Percentiles rank a stretch among this genome's conserved stretches.
Conservation (phyloP, 2,113 vertebrate species). For the Oreochromis tanganicae region DNA sequence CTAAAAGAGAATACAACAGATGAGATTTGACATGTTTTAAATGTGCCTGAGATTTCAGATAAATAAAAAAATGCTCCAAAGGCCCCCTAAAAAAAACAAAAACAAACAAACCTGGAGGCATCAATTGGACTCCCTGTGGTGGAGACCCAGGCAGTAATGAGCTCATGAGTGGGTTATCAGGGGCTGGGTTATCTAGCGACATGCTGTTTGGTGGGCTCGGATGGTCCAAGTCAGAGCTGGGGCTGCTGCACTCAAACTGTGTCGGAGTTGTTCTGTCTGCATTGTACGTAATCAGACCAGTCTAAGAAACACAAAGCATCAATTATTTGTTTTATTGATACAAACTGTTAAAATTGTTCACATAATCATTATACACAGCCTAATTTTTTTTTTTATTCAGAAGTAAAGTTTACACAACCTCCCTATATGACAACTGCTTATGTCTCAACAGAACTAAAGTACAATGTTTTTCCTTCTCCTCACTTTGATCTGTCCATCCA, state of each 20-base stretch:
- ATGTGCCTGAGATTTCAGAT: not conserved
- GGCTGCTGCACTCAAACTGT: conserved; percentile 77
- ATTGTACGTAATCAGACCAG: conserved; percentile 74
- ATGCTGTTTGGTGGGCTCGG: conserved; percentile 42
- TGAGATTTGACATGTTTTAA: not conserved
- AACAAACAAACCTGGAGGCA: conserved; percentile 83
- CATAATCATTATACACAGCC: not conserved
- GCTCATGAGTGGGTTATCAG: conserved; percentile 79
- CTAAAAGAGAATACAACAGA: conserved; percentile 56
- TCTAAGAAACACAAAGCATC: conserved; percentile 63
- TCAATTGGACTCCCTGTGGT: conserved; percentile 76
- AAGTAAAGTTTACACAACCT: not conserved
- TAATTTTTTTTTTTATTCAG: not conserved
- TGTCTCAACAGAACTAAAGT: not conserved
- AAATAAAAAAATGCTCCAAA: not conserved
- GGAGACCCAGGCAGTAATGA: conserved; percentile 72
- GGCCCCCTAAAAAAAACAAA: not conserved
- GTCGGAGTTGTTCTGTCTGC: conserved; percentile 74
- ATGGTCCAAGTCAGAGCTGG: conserved; percentile 82
- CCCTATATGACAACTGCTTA: not conserved
- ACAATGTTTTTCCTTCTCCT: not conserved
- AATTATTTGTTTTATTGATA: not conserved
- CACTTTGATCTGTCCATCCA: conserved; percentile 87
- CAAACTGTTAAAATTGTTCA: not conserved
- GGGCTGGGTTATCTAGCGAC: not conserved